Conservation (phyloP, 2,797 vertebrate species). For the Buphagus erythrorhynchus region DNA sequence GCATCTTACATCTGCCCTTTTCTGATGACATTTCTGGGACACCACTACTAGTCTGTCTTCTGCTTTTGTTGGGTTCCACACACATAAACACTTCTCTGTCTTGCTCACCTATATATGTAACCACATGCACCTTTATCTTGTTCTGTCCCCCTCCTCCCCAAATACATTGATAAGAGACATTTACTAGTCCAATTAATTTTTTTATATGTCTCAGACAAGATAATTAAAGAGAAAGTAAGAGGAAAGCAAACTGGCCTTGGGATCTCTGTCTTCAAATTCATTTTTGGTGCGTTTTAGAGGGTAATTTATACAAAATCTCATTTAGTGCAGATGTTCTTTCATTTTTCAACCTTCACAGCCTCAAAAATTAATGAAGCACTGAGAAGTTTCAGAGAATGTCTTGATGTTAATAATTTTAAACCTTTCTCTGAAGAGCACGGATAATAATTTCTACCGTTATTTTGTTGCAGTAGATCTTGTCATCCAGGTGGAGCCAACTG, state of each 20-base stretch:
- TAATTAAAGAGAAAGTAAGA: slow-evolving; percentile 56
- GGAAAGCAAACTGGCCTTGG: slow-evolving; percentile 36
- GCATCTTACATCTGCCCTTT: neutral
- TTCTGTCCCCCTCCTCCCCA: neutral
- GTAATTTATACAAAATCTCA: slow-evolving; percentile 64
- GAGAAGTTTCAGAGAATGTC: slow-evolving; percentile 41
- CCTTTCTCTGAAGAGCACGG: slow-evolving; percentile 7
- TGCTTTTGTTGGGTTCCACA: neutral
- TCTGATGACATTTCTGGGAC: neutral
- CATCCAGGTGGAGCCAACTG: neutral
- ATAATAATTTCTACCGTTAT: neutral
- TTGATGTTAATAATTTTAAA: slow-evolving; percentile 53
- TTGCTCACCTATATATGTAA: neutral
- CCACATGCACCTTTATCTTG: neutral
- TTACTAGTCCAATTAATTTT: slow-evolving; percentile 41
- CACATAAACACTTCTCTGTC: neutral
- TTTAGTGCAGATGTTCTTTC: slow-evolving; percentile 65
- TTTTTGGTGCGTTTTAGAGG: slow-evolving; percentile 66
- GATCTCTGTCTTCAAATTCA: slow-evolving; percentile 45
- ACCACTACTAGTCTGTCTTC: neutral
- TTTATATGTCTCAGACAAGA: slow-evolving; percentile 12
- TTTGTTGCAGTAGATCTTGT: neutral
- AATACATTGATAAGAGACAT: neutral
- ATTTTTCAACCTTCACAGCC: slow-evolving; percentile 57
- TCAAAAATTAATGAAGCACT: slow-evolving; percentile 57